Base-by-base conservation (phyloP, 2,797 vertebrate species). In the Aeoliscus strigatus region DNA sequence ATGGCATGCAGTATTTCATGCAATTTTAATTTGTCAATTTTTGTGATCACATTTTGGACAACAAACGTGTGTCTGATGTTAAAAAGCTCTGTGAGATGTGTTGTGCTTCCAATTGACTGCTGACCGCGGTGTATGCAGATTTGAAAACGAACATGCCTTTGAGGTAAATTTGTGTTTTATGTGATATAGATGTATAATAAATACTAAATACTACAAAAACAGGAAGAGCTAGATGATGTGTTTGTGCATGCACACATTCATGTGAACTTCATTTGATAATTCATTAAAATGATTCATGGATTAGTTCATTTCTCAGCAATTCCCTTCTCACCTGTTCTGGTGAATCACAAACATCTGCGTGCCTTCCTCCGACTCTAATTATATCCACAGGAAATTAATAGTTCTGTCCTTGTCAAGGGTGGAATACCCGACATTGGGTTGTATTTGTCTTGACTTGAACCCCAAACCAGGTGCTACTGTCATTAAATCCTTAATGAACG, bases 311-410 rank as follows among this genome's bases (percentile, higher is more conserved):
- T 54, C 9, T 27, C 5, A 10, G 24, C 10, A 46, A 36, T 53
- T 57, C 28, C 35, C 15, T 42, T 29, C 34, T 39, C 55, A 39
- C 28, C 28, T 52, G 29, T 9, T 14, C 11, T 41, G 3, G 18
- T 3, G 18, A 21, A 21, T 21, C 3, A 21, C 3, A 3, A 21
- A 3, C 3, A 21, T 46, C 41, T 28, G 12, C 35, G 62, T 35
- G 46, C 11, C 29, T 43, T 35, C 46, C 28, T 47, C n/a, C 26
- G 27, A 40, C 14, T 9, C 58, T 57, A 36, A 71, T 66, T 55
- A 47, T 33, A 38, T 15, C 16, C 44, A 44, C 41, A 60, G 60
- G 49, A 73, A 60, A 59, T 58, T 35, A 57, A 43, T 37, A 38
- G 45, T 33, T 45, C 35, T 27, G 30, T 58, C 30, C 14, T 32